A percentile compares a stretch with the other conserved stretches of the same genome.
phyloP scores from a whole-genome alignment of 2,888 invertebrate genomes.

The Ganaspis brasiliensis region DNA sequence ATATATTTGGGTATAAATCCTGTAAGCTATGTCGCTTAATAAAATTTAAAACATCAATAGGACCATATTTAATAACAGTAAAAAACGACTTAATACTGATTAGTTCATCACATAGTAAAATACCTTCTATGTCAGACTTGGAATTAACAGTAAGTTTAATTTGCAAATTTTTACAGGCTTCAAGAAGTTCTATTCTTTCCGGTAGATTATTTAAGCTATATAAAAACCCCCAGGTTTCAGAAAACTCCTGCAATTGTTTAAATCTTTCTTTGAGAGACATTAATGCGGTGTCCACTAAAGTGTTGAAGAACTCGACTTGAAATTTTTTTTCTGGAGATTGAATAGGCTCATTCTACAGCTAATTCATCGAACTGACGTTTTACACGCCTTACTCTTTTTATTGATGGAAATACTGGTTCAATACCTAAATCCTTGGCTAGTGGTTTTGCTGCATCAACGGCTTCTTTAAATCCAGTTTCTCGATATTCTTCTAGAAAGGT shows the following conservation, averaged over 20 bases:
- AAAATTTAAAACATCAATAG: too few species aligned
- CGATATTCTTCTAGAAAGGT: slow-evolving; percentile 36
- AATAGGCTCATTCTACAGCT: slow-evolving; percentile 63
- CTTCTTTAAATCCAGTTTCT: slow-evolving; percentile 61
- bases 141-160: slow-evolving; percentile 51
- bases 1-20: slow-evolving; percentile 1
- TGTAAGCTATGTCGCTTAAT: too few species aligned
- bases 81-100: slow-evolving; percentile 44
- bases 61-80: too few species aligned
- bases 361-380: slow-evolving; percentile 67
- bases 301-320: slow-evolving; percentile 53
- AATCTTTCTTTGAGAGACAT: slow-evolving; percentile 4
- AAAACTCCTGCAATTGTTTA: slow-evolving; percentile 40
- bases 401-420: slow-evolving; percentile 66
- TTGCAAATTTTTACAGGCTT: slow-evolving; percentile 51
- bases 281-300: slow-evolving; percentile 33
- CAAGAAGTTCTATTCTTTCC: slow-evolving; percentile 29
- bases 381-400: slow-evolving; percentile 61
- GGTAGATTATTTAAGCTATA: slow-evolving; percentile 52
- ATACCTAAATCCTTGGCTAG: slow-evolving; percentile 67
- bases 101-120: slow-evolving; percentile 48
- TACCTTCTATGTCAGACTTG: slow-evolving; percentile 58
- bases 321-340: slow-evolving; percentile 30
- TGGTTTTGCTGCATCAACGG: slow-evolving; percentile 62
- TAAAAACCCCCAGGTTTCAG: slow-evolving; percentile 53